These are phyloP conservation scores for Stichodactyla helianthus DNA, from an alignment of 64 coral and sea anemone genomes.

Conservation along the genomic window DNA sequence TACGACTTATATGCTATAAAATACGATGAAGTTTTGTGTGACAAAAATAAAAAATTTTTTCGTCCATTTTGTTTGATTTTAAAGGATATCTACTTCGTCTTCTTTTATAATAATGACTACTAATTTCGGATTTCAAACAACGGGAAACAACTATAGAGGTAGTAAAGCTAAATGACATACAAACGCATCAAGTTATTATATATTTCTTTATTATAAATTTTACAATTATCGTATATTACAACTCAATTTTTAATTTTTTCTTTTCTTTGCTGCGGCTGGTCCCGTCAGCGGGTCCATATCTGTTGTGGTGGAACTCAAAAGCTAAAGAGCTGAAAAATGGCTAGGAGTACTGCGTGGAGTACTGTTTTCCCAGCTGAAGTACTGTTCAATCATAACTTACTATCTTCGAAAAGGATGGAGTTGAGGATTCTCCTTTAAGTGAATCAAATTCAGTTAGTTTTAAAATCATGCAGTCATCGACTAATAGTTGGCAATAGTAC, in stretches of 20 bases:
- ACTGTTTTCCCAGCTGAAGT: background rate
- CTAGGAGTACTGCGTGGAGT: background rate
- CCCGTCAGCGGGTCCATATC: background rate
- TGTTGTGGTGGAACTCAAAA: background rate
- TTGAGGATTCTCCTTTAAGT: background rate
- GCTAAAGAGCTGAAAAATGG: background rate
- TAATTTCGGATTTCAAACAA: background rate
- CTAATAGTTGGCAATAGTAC: background rate
- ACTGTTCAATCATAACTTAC: background rate
- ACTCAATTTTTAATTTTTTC: background rate
- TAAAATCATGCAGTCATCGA: background rate
- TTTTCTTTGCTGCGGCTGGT: background rate
- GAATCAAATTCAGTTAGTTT: background rate
- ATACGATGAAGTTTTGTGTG: too few species aligned
- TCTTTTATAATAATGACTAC: too few species aligned
- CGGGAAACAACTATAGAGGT: background rate
- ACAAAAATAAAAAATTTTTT: too few species aligned
- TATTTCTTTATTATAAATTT: background rate
- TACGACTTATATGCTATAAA: too few species aligned
- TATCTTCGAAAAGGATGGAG: background rate
- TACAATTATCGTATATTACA: background rate
- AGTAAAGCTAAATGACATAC: background rate
- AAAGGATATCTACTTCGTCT: too few species aligned
- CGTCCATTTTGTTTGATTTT: too few species aligned
- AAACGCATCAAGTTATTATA: background rate